Conservation (phyloP, 2,888 invertebrate genomes). For the Chaetogeoica ovagalla region DNA sequence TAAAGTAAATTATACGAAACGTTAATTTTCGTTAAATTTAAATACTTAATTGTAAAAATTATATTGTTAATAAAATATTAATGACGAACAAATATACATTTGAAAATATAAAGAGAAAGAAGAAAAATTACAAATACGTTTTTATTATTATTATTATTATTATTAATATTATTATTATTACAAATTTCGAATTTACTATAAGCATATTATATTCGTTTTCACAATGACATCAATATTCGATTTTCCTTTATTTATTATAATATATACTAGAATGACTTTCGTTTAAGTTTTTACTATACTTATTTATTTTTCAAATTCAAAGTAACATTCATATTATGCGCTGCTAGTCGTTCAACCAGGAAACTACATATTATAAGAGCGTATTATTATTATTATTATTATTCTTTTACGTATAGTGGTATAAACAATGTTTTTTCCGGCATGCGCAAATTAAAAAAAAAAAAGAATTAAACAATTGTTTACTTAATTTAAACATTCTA, state of each 20-base stretch:
- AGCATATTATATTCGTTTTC: no score
- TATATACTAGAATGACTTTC: not conserved
- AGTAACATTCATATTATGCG: not conserved
- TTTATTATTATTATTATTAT: no score
- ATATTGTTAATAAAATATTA: no score
- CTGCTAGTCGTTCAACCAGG: constrained; percentile 46
- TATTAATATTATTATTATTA: no score
- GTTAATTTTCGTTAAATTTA: no score
- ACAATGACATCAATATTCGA: no score
- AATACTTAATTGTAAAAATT: no score
- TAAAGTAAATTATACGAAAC: not conserved
- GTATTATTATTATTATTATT: constrained; percentile 49
- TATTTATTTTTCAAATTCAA: not conserved
- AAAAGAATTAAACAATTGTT: constrained; percentile 38
- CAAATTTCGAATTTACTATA: no score
- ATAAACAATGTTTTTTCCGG: constrained; percentile 37
- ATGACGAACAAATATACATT: no score
- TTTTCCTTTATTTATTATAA: no score
- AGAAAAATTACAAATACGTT: no score
- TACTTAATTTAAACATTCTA: constrained; percentile 26
- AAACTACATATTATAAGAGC: constrained; percentile 12
- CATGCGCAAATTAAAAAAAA: constrained; percentile 22
- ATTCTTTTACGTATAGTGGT: constrained; percentile 38
- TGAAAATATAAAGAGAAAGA: no score
- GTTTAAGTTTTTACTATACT: not conserved